phyloP scores from a whole-genome alignment of 2,797 vertebrate species.

The Sarcoramphus papa region DNA sequence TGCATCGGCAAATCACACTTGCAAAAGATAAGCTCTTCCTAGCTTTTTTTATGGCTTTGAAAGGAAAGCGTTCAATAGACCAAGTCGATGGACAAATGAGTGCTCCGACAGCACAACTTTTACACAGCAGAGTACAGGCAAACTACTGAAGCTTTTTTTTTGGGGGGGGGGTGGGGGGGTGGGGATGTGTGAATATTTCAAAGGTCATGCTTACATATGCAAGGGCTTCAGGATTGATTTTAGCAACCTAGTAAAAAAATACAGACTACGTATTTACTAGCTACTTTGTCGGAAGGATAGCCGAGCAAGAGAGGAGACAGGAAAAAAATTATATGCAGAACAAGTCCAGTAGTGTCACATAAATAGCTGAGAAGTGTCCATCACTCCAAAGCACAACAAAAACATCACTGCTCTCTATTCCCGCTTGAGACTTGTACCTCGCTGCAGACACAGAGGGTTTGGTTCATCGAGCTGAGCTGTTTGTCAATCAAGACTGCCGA shows the following conservation, averaged over 20 bases:
- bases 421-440: not conserved
- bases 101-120: not conserved
- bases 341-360: not conserved
- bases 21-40: not conserved
- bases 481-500: not conserved
- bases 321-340: not conserved
- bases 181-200: not conserved
- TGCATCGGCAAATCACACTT: not conserved
- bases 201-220: not conserved
- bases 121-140: not conserved
- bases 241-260: not conserved
- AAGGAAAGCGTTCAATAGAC: not conserved
- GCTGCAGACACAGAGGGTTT: not conserved
- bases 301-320: not conserved
- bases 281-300: not conserved
- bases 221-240: not conserved
- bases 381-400: not conserved
- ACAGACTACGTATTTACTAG: not conserved
- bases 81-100: not conserved
- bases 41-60: not conserved
- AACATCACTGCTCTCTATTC: not conserved
- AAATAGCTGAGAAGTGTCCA: not conserved
- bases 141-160: not conserved
- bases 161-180: too few relatives aligned
- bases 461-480: not conserved